Percentiles rank a stretch among this genome's conserved stretches.
These are phyloP conservation scores for Cardiocondyla obscurior DNA, from an alignment of 1,140 invertebrate genomes.

Conservation along the genomic window DNA sequence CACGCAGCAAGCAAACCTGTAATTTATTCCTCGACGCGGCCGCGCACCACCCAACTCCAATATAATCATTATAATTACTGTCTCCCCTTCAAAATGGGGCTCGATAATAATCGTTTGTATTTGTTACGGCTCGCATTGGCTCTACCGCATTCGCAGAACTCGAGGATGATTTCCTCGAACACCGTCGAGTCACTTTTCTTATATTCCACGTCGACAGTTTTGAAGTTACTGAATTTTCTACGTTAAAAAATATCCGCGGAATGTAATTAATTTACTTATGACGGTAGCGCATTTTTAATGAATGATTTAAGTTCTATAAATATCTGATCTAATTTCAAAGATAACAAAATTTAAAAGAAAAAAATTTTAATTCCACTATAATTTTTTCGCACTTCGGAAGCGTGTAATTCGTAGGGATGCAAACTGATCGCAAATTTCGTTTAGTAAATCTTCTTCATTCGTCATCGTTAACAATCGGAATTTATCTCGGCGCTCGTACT, in stretches of 20 bases:
- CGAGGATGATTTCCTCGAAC: slow-evolving; percentile 45
- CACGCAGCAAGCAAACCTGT: slow-evolving; percentile 80
- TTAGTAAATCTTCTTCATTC: background rate
- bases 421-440: background rate
- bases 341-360: too few relatives aligned
- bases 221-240: slow-evolving; percentile 1
- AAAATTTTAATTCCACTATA: background rate
- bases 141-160: slow-evolving; percentile 37
- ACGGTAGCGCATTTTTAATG: background rate
- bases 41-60: slow-evolving; percentile 80
- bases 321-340: too few relatives aligned
- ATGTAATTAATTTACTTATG: background rate
- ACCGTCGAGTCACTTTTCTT: slow-evolving; percentile 15
- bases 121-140: slow-evolving; percentile 60
- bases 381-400: background rate
- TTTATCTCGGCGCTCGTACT: background rate
- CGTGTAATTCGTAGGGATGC: background rate
- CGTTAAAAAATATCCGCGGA: background rate
- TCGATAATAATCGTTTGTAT: slow-evolving; percentile 81
- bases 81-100: slow-evolving; percentile 80
- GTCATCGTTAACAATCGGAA: slow-evolving; percentile 19
- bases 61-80: slow-evolving; percentile 84
- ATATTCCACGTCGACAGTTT: background rate
- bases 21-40: slow-evolving; percentile 81
- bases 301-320: background rate